Evolutionary conservation across 2,113 vertebrate species (phyloP).

Genomic region (Tetraodon nigroviridis): DNA sequence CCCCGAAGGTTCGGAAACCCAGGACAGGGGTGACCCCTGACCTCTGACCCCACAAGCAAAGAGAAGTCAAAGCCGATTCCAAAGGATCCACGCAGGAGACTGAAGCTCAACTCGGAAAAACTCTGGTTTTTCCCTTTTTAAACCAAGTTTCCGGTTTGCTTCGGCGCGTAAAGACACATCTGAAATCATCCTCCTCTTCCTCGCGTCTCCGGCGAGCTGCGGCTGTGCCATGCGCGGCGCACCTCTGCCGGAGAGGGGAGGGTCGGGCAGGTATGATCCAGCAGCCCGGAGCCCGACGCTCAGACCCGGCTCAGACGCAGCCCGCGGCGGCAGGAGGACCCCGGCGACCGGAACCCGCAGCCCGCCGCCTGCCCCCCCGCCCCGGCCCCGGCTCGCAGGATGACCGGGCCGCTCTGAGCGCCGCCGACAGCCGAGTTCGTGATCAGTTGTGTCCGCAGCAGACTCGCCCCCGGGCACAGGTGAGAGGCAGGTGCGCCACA

Average conservation of each 20-base stretch:
- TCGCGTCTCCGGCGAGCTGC: slow-evolving; percentile 48
- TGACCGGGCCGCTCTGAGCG: neutral
- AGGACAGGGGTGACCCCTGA: neutral
- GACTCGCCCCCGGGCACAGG: slow-evolving; percentile 29
- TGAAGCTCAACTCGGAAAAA: neutral
- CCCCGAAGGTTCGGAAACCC: no score
- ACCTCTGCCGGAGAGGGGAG: slow-evolving; percentile 60
- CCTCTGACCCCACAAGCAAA: neutral
- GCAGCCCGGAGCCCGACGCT: slow-evolving; percentile 45
- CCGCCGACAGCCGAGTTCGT: neutral
- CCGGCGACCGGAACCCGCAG: slow-evolving; percentile 7
- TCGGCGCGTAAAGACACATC: neutral
- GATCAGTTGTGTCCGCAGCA: neutral
- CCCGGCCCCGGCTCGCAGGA: slow-evolving; percentile 4
- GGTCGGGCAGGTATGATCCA: slow-evolving; percentile 66
- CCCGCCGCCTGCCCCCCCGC: slow-evolving; percentile 7
- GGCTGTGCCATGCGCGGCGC: slow-evolving; percentile 73
- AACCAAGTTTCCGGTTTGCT: neutral
- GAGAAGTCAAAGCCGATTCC: neutral
- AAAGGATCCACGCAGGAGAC: no score
- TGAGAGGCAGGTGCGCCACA: slow-evolving; percentile 22
- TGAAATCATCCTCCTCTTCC: neutral
- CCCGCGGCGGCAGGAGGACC: slow-evolving; percentile 24
- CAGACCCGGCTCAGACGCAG: slow-evolving; percentile 29
- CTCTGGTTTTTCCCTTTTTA: neutral